These are phyloP conservation scores for Amphiprion percula DNA, from an alignment of 2,113 vertebrate species.

Conservation along the genomic window DNA sequence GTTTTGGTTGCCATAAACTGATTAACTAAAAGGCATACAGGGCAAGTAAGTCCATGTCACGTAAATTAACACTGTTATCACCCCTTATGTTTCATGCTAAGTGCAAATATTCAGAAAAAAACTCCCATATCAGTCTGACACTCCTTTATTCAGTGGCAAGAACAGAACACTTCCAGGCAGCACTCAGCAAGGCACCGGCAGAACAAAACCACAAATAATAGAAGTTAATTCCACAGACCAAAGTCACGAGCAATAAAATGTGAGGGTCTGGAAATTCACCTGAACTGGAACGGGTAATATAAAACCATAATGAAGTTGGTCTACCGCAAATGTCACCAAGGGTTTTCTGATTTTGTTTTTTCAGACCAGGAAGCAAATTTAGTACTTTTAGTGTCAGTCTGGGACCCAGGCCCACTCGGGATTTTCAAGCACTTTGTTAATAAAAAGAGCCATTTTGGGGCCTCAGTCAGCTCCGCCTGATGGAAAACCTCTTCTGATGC, in stretches of 20 bases:
- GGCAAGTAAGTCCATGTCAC: not conserved
- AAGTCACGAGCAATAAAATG: constrained; percentile 60
- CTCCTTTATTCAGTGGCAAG: constrained; percentile 35
- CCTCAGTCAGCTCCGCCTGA: constrained; percentile 16
- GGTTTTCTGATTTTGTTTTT: constrained; percentile 2
- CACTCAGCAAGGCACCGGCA: constrained; percentile 26
- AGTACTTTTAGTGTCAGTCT: constrained; percentile 2
- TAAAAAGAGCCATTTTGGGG: not conserved
- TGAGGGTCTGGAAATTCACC: constrained; percentile 56
- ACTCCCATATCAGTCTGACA: constrained; percentile 22
- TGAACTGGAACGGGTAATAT: constrained; percentile 38
- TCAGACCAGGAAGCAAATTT: not conserved
- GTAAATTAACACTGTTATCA: constrained; percentile 36
- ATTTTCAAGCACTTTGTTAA: not conserved
- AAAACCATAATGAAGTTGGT: constrained; percentile 42
- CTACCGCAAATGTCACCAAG: constrained; percentile 21
- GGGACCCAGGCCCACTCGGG: constrained; percentile 5
- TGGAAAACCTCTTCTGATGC: not conserved
- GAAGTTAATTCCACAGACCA: constrained; percentile 49
- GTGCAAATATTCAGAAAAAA: constrained; percentile 24
- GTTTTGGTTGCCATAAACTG: constrained; percentile 13
- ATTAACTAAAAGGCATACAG: constrained; percentile 5
- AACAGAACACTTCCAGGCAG: constrained; percentile 49
- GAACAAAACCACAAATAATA: constrained; percentile 53
- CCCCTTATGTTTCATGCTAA: constrained; percentile 12